Evolutionary conservation across 2,113 vertebrate genomes (phyloP), one percentile per base, ranked within the genome.

Genomic region (Microtus ochrogaster): DNA sequence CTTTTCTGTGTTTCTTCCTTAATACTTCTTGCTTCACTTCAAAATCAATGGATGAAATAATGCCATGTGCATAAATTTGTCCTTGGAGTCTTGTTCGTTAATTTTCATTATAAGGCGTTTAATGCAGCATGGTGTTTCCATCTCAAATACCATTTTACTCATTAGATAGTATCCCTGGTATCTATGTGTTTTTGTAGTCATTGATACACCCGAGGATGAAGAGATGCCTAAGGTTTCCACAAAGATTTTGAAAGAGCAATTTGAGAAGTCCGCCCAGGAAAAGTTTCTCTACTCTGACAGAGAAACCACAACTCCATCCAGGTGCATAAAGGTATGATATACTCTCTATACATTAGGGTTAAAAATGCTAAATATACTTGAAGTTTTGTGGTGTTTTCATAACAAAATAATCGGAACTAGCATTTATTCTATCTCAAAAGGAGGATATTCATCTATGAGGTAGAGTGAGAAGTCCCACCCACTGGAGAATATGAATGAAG

Each of bases 261-360:
- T 99, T 99, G 99, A 99, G 98, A 99, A 98, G 98, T 98, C 99
- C 96, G 98, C 98, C 96, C 99, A 99, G 92, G 99, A 98, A 95
- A 99, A 98, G 24, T 72, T 92, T 30, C 72, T 85, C 95, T 95
- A 94, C 70, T 92, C 97, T 93, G 97, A 98, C 41, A 98, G 96
- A 99, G 97, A 97, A 58, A 81, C 61, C 19, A 97, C 98, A 66
- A 96, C 97, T 39, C 94, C 99, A 96, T 98, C 98, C 92, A 99
- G 99, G 98, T 98, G 98, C 97, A 97, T 99, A 73, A 99, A 99
- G 99, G 99, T 99, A 96, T 95, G 89, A 96, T 94, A 82, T 52
- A 96, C 97, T 95, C 73, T 94, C 47, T 86, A 83, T 78, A 94
- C 61, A 26, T 90, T 82, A 90, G 10, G 79, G 6, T n/a, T 94